Evolutionary conservation across 2,113 vertebrate genomes (phyloP).

Genomic region (Hiodon alosoides): DNA sequence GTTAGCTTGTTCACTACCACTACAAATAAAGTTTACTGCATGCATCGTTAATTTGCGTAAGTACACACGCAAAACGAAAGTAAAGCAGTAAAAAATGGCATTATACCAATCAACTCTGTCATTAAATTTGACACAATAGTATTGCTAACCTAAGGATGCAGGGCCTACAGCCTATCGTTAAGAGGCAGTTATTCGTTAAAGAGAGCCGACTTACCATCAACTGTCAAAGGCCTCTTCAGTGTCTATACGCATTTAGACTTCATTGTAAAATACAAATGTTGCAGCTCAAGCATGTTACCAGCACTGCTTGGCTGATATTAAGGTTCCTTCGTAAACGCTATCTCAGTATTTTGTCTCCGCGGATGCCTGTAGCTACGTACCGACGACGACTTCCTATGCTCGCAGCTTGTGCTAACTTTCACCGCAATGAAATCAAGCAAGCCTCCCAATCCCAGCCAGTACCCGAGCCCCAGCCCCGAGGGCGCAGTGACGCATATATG

Average conservation of each 20-base stretch:
- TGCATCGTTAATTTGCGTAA: too few relatives aligned
- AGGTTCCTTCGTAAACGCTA: not conserved
- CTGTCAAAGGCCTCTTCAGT: slow-evolving; percentile 43
- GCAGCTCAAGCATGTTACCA: slow-evolving; percentile 8
- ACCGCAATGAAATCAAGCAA: slow-evolving; percentile 27
- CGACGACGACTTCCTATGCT: slow-evolving; percentile 30
- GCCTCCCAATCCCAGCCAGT: slow-evolving; percentile 1
- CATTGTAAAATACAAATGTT: slow-evolving; percentile 22
- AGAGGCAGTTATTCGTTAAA: not conserved
- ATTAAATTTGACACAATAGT: not conserved
- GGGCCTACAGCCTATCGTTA: not conserved
- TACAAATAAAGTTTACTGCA: too few relatives aligned
- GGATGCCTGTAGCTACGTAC: slow-evolving; percentile 13
- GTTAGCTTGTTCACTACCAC: too few relatives aligned
- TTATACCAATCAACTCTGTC: not conserved
- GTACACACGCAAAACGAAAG: too few relatives aligned
- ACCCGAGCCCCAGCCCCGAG: slow-evolving; percentile 31
- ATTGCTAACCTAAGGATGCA: slow-evolving; percentile 3
- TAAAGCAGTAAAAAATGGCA: not conserved
- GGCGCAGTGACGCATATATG: slow-evolving; percentile 30
- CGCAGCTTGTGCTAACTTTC: slow-evolving; percentile 31
- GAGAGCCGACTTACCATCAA: slow-evolving; percentile 37
- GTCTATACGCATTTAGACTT: slow-evolving; percentile 4
- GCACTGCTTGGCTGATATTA: not conserved
- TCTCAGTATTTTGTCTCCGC: not conserved